phyloP scores from a whole-genome alignment of 2,113 vertebrate species.

The Salvelinus sp. region DNA sequence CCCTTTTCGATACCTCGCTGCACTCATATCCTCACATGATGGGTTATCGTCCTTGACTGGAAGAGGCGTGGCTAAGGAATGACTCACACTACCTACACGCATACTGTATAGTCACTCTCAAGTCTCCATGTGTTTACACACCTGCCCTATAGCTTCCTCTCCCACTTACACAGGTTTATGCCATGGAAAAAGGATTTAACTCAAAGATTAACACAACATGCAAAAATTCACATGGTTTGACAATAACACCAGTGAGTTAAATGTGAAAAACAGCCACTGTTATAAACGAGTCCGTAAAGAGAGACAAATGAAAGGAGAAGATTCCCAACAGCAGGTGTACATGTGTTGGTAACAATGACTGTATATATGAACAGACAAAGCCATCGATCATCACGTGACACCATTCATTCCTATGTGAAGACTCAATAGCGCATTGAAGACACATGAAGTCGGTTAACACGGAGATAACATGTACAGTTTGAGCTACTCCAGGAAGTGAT shows the following conservation, averaged over 20 bases:
- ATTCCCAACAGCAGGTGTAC: neutral
- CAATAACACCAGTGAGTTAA: neutral
- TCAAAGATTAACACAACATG: neutral
- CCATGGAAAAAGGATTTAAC: neutral
- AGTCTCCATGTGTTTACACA: neutral
- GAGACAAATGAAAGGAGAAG: neutral
- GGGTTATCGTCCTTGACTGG: conserved; percentile 87
- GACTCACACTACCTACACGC: neutral
- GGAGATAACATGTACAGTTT: no score
- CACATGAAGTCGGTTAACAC: no score
- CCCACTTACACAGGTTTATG: neutral
- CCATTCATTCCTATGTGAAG: no score
- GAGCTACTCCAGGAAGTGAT: no score
- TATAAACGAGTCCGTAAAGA: neutral
- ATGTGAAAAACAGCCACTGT: neutral
- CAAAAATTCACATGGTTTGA: neutral
- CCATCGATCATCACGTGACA: no score
- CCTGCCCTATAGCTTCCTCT: no score
- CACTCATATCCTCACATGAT: conserved; percentile 77
- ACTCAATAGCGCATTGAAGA: no score
- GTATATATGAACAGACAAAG: no score
- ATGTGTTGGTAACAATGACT: no score
- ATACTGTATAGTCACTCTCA: neutral
- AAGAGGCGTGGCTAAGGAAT: conserved; percentile 77
- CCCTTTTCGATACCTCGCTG: conserved; percentile 92